Evolutionary conservation across 1,140 invertebrate species (phyloP), one percentile per base, ranked within the genome.

Genomic region (Bombus haemorrhoidalis): DNA sequence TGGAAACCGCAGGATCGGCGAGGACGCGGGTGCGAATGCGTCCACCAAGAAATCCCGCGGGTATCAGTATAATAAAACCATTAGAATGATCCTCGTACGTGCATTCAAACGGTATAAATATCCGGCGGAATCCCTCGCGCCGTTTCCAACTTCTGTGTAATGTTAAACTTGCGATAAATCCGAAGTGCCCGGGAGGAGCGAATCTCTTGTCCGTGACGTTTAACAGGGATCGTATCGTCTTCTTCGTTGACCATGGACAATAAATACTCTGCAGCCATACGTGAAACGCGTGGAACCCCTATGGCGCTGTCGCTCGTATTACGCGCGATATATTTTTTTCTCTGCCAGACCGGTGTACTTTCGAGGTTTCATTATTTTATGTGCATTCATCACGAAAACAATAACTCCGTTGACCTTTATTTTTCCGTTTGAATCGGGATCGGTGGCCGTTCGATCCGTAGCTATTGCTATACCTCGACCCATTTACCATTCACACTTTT

Each of bases 91-190:
- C 92, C 92, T 93, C 92, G 89, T 92, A 88, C 90, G 91, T 89
- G 92, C 88, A 93, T 93, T 92, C 92, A 91, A 93, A 93, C 91
- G 90, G 91, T 92, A 93, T 93, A 93, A 93, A 93, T 94, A 94
- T 94, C 94, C 92, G 91, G 91, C 89, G 91, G 92, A 94, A 94
- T 94, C 94, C 93, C 94, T 93, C 92, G 92, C 91, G 93, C 93
- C 92, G 92, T 94, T 94, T 94, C 93, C 93, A 94, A 94, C 93
- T 94, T 94, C 92, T 92, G 93, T 91, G 92, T 93, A 94, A 94
- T 93, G 92, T 92, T 93, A 92, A 93, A 93, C 92, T 94, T 91
- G 92, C 93, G 93, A 94, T 94, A 94, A 94, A 94, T 94, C 92
- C 93, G 86, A 93, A 93, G 91, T 92, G 89, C 87, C 89, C 57